Base-by-base conservation (phyloP, 2,888 invertebrate species). In the Sphecodes monilicornis region DNA sequence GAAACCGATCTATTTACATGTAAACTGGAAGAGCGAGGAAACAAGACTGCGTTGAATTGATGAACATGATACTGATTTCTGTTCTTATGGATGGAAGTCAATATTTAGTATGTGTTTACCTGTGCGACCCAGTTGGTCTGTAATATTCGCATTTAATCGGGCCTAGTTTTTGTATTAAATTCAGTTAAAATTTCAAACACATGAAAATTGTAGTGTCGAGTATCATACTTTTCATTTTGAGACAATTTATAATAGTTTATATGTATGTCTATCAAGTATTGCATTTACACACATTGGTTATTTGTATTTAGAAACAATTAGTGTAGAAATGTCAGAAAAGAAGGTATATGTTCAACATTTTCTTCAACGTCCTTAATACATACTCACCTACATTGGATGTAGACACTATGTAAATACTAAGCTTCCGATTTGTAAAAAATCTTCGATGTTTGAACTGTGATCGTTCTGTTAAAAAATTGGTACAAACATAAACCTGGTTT, bases 41-140 rank as follows among this genome's bases (percentile, higher is more conserved):
- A 22, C 13, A 26, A 29, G 76, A 85, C 85, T 86, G 50, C 41
- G 29, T 32, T 78, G 22, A 6, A 29, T 43, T 4, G 41, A 43
- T 68, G 22, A 5, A 22, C 2, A 46, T 2, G 22, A 39, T 46
- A 39, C 13, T 32, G 68, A 41, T 36, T 32, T 29, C 22, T 57
- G 11, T 60, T 69, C 39, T 41, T 13, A 13, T 54, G 60, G 68
- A 81, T 72, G 75, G 57, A 39, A 60, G 22, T 66, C 13, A 36
- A 71, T 46, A 76, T 74, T 74, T 32, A 54, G n/a, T 4, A 69
- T 8, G 29, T 85, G 36, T 60, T 60, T 84, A 78, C 46, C n/a
- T 46, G 39, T 32, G 5, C 18, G 26, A 64, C 11, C 32, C 50
- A 39, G 3, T 41, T 50, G 22, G 3, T 18, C n/a, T 78, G 43